Evolutionary conservation across 2,888 invertebrate genomes (phyloP), one percentile per base, ranked within the genome.

Genomic region (Pammene aurita): DNA sequence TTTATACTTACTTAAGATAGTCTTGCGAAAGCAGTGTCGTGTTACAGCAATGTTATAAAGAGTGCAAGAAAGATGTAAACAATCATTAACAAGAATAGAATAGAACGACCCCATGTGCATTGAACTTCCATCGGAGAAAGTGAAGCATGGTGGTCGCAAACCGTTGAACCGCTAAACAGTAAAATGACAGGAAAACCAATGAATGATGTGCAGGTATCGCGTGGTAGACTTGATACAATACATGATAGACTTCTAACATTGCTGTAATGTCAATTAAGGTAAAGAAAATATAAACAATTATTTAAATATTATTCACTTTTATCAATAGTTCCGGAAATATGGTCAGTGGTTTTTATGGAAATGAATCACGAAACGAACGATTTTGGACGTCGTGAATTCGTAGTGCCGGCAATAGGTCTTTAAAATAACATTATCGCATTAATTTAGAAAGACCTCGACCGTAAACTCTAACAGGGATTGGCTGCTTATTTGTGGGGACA

Each of bases 111-210:
- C 70, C 61, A 64, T 77, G 77, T 75, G 75, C 76, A 76, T 70
- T 77, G 77, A 76, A 76, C 76, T 74, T 73, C 74, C 74, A 77
- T 75, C 72, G 76, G 76, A 73, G 74, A 54, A 54, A 54, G 78
- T 72, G 73, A 76, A 77, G 78, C 78, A 70, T 57, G 62, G 67
- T 57, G 62, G 34, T 16, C 57, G 18, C 50, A 44, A 42, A 56
- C 9, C 55, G 46, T 56, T 35, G 41, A 35, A 50, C 52, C 16
- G 46, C 44, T 35, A n/a, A 16, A 35, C 56, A 11, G 62, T 55
- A 54, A 18, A 57, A 57, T 52, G 63, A 64, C 57, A 58, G 68
- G 63, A 58, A 68, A 64, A 64, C 50, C 7, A 62, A 41, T 11
- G n/a, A n/a, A n/a, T n/a, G n/a, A n/a, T n/a, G 26, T n/a, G 14